phyloP scores from a whole-genome alignment of 2,113 vertebrate genomes.

The Labeo catla region DNA sequence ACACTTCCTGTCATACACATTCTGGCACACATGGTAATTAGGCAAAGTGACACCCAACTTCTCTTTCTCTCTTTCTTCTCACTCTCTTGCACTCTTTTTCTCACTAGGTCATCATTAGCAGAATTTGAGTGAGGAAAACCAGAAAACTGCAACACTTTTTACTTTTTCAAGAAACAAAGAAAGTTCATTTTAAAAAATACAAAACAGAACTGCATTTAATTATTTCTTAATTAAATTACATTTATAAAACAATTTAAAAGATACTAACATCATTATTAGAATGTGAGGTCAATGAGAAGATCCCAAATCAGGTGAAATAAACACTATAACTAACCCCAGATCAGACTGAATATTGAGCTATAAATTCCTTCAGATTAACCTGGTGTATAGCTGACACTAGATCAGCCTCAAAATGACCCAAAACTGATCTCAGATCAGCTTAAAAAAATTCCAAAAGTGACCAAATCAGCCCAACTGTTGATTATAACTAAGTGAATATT shows the following conservation, averaged over 20 bases:
- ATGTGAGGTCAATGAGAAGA: too few relatives aligned
- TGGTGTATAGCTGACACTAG: too few relatives aligned
- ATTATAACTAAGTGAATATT: background rate
- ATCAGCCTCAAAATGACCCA: background rate
- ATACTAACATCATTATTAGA: too few relatives aligned
- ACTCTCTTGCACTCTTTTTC: slow-evolving; percentile 23
- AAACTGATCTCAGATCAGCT: background rate
- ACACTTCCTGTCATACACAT: background rate
- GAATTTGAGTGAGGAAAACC: slow-evolving; percentile 34
- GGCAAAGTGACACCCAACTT: slow-evolving; percentile 27
- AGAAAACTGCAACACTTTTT: background rate
- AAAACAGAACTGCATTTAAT: background rate
- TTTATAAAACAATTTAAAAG: too few relatives aligned
- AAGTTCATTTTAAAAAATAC: background rate
- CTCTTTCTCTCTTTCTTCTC: slow-evolving; percentile 7
- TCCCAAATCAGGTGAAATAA: too few relatives aligned
- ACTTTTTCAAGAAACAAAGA: background rate
- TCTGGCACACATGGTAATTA: slow-evolving; percentile 21
- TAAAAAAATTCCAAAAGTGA: background rate
- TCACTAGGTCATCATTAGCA: slow-evolving; percentile 35
- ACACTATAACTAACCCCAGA: too few relatives aligned
- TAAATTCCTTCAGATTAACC: too few relatives aligned
- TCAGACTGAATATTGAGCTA: too few relatives aligned
- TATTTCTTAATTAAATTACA: too few relatives aligned
- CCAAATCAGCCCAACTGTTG: background rate